Evolutionary conservation across 2,797 vertebrate species (phyloP), one percentile per base, ranked within the genome.

Genomic region (Pangasius mekongensis): DNA sequence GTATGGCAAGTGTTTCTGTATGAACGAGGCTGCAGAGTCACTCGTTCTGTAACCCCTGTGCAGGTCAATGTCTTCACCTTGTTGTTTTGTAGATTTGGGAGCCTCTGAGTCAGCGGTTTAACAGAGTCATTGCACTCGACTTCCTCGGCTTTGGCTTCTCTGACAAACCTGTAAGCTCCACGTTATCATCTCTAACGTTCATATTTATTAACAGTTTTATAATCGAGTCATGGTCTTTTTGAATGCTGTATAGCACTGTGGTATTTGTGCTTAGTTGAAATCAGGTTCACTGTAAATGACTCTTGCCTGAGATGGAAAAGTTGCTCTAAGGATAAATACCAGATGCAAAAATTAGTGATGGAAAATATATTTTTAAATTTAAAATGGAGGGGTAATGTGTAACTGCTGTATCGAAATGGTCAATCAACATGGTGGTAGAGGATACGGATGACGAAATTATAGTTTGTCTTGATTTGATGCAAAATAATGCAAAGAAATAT

Each of bases 131-230:
- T 0, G 97, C 97, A 1, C 94, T 98, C 27, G 98, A 99, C 93
- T 99, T 99, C 80, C 92, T 99, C 0, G 98, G 98, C 11, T 99
- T 99, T 22, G 98, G 98, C 91, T 99, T 99, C 94, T 99, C 98
- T 5, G 98, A 99, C 93, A 99, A 99, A 89, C 98, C 98, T 2
- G 98, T 99, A 90, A 96, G 97, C 93, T 27, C 6, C 54, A 36
- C 0, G 18, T 20, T 7, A 64, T 47, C 58, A 18, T 49, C 60
- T n/a, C 24, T 27, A 39, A n/a, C 22, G 0, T 54, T 2, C 43
- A 14, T 58, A 22, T 47, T 58, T 22, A 58, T 16, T 5, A 0
- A 74, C 60, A 2, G 2, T 22, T 81, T n/a, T 0, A 27, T 77
- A 52, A 77, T 2, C n/a, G 3, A 56, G 52, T 76, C 24, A 33